Evolutionary conservation across 1,140 invertebrate species (phyloP).

Genomic region (Rhynchophorus ferrugineus): DNA sequence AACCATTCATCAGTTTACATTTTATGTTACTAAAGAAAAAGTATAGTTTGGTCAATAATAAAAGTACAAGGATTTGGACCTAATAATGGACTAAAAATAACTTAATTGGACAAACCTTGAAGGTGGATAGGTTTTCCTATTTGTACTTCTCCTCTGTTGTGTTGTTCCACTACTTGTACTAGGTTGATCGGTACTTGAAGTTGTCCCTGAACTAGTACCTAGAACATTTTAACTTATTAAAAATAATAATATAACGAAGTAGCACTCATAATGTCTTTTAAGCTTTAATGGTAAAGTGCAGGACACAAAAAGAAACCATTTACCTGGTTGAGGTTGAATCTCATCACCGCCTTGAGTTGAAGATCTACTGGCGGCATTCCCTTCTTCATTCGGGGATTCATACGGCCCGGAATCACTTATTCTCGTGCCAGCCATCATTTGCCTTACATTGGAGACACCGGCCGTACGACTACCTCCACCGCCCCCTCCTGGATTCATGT

Average conservation of each 20-base stretch:
- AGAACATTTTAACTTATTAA: background rate
- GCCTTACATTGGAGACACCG: constrained; percentile 35
- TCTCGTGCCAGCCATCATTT: constrained; percentile 41
- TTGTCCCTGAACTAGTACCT: constrained; percentile 15
- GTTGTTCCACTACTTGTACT: constrained; percentile 2
- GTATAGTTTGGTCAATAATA: too few species aligned
- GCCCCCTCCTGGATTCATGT: constrained; percentile 39
- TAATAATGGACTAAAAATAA: too few species aligned
- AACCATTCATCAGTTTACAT: too few species aligned
- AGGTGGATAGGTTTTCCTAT: constrained; percentile 34
- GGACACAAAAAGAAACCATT: background rate
- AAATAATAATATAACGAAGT: too few species aligned
- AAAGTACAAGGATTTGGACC: too few species aligned
- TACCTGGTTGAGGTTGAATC: constrained; percentile 5
- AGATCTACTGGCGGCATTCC: background rate
- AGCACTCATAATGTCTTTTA: too few species aligned
- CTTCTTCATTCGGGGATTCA: constrained; percentile 28
- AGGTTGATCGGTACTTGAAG: constrained; percentile 12
- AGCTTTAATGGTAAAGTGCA: background rate
- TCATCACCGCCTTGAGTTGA: background rate
- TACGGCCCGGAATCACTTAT: constrained; percentile 38
- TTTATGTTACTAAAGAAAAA: too few species aligned
- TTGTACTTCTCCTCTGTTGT: constrained; percentile 13
- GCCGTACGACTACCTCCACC: constrained; percentile 25
- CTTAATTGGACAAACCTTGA: constrained; percentile 29